Base-by-base conservation (phyloP, 2,113 vertebrate genomes). In the Sakesphorus luctuosus region DNA sequence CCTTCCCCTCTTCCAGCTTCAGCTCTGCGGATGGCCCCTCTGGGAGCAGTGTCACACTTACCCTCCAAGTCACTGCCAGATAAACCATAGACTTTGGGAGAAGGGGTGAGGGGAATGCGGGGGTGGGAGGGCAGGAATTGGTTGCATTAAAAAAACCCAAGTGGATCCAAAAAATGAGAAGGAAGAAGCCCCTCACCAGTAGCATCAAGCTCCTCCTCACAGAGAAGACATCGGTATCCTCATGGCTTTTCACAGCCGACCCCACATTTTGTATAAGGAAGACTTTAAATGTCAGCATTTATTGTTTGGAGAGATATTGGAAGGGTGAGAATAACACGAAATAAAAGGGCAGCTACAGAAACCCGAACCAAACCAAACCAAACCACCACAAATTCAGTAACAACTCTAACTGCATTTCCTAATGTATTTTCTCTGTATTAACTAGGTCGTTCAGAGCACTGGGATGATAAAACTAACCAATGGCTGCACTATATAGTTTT, bases 171-270 rank as follows among this genome's bases (percentile, higher is more conserved):
- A 61, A 36, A 33, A 10, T 5, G 8, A 75, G 29, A 13, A 94
- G 40, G 38, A 79, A 50, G 18, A 44, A 49, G 16, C 4, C 13
- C 6, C 6, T 1, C 1, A 0, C 3, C 18, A 43, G 23, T 7
- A 89, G 11, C 35, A 55, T n/a, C 3, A 1, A 16, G 10, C 5
- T 25, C 13, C 6, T 69, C 28, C 25, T 89, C 59, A 78, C 19
- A 78, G 18, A 49, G 26, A 35, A 44, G 56, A 40, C 8, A 44
- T 35, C 7, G 19, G 18, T 23, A 44, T 50, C 24, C 38, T 65
- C 43, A 53, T 5, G 7, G 18, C 12, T 77, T 44, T 5, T 49
- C 31, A 66, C 11, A 77, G 23, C 3, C 31, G 47, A 35, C 17
- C 10, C 3, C 11, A 26, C 1, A 31, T 46, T 77, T 84, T 59